These are phyloP conservation scores for Drosophila subquinaria DNA, from an alignment of 2,888 invertebrate genomes.

Conservation along the genomic window DNA sequence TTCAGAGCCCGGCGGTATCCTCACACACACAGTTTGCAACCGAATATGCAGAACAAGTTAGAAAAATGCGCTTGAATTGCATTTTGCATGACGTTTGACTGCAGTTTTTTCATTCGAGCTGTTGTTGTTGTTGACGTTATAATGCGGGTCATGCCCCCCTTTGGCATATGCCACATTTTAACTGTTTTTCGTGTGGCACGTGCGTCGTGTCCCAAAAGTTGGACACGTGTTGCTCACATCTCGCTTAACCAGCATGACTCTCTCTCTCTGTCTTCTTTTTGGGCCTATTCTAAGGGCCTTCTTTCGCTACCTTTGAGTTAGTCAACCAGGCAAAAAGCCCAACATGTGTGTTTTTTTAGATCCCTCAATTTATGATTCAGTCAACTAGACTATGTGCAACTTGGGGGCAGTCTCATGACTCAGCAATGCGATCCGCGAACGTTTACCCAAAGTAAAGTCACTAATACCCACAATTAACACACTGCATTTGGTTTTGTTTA, in stretches of 20 bases:
- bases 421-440: conserved; percentile 46
- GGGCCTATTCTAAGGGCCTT: conserved; percentile 47
- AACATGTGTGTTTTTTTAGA: conserved; percentile 24
- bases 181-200: conserved; percentile 57
- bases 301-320: conserved; percentile 31
- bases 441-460: conserved; percentile 35
- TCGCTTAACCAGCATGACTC: conserved; percentile 45
- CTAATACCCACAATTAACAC: conserved; percentile 59
- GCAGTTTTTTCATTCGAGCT: conserved; percentile 20
- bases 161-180: conserved; percentile 39
- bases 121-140: conserved; percentile 18
- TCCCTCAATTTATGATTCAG: conserved; percentile 47
- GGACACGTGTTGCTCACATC: conserved; percentile 55
- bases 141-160: conserved; percentile 71
- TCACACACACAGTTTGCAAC: conserved; percentile 61
- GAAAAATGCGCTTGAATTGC: conserved; percentile 74
- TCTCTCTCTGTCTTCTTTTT: conserved; percentile 8
- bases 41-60: conserved; percentile 71
- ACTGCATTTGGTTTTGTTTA: conserved; percentile 68
- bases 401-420: conserved; percentile 63
- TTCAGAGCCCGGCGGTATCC: conserved; percentile 36
- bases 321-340: conserved; percentile 38
- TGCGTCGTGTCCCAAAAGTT: conserved; percentile 45
- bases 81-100: conserved; percentile 53
- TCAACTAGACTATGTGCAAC: conserved; percentile 14